Conservation (phyloP, 2,888 invertebrate species). For the Plutella xylostella region DNA sequence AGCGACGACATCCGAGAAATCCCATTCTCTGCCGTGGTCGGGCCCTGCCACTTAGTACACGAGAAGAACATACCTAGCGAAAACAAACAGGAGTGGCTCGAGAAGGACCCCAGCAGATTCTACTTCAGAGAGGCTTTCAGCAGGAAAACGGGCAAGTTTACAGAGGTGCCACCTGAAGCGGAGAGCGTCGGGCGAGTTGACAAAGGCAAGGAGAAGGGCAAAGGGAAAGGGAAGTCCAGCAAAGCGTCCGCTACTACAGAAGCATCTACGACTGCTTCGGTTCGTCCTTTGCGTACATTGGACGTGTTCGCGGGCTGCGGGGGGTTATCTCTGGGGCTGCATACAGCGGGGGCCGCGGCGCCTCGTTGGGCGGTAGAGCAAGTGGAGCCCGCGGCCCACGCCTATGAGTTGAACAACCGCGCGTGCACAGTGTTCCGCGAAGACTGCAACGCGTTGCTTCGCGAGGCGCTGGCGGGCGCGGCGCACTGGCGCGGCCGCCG, state of each 20-base stretch:
- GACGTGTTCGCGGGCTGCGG: constrained; percentile 92
- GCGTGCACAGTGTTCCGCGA: constrained; percentile 81
- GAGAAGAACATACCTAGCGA: constrained; percentile 70
- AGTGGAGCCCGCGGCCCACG: constrained; percentile 81
- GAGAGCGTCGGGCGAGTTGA: constrained; percentile 69
- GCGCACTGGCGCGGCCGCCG: constrained; percentile 54
- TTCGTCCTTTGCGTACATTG: constrained; percentile 72
- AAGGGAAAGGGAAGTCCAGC: constrained; percentile 74
- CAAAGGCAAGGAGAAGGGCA: constrained; percentile 75
- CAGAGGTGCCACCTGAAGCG: constrained; percentile 73
- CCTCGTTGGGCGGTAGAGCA: constrained; percentile 87
- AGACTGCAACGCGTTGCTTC: constrained; percentile 81
- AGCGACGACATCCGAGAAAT: constrained; percentile 77
- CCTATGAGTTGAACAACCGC: constrained; percentile 82
- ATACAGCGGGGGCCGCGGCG: constrained; percentile 76
- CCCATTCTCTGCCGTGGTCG: constrained; percentile 71
- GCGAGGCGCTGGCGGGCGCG: constrained; percentile 74
- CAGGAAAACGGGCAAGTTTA: constrained; percentile 59
- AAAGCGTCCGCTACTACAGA: constrained; percentile 31
- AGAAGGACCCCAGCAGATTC: constrained; percentile 75
- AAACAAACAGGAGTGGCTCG: constrained; percentile 70
- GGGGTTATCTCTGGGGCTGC: constrained; percentile 81
- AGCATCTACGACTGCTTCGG: constrained; percentile 37
- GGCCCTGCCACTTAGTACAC: constrained; percentile 77
- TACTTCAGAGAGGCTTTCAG: constrained; percentile 81